phyloP scores from a whole-genome alignment of 1,140 invertebrate species.

The Apis laboriosa region DNA sequence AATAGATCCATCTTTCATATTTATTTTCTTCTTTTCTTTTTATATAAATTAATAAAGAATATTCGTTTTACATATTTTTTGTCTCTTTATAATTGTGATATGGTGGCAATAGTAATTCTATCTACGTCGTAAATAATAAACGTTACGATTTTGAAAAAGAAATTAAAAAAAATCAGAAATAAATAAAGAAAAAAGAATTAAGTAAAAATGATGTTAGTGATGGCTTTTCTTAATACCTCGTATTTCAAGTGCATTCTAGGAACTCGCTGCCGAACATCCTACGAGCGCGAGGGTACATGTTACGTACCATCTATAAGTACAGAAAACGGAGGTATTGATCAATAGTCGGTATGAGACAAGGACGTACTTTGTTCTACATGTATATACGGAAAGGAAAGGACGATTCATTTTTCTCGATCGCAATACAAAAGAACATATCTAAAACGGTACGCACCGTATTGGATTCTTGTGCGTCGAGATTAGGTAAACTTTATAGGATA shows the following conservation, averaged over 20 bases:
- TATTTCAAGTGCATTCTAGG: conserved; percentile 80
- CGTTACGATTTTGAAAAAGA: conserved; percentile 45
- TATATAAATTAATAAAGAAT: conserved; percentile 1
- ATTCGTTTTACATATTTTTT: background rate
- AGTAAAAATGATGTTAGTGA: conserved; percentile 77
- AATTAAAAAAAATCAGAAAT: conserved; percentile 41
- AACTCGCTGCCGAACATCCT: conserved; percentile 80
- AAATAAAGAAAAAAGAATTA: conserved; percentile 60
- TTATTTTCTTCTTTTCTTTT: background rate
- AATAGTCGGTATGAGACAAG: conserved; percentile 73
- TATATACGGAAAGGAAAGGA: conserved; percentile 51
- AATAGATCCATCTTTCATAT: conserved; percentile 18
- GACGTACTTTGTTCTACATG: conserved; percentile 69
- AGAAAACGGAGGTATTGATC: conserved; percentile 80
- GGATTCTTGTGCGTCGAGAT: conserved; percentile 38
- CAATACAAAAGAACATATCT: conserved; percentile 30
- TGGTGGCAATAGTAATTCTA: conserved; percentile 43
- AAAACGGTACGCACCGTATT: conserved; percentile 43
- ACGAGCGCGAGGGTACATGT: conserved; percentile 79
- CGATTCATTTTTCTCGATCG: conserved; percentile 52
- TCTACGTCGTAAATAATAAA: conserved; percentile 51
- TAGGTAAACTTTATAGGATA: conserved; percentile 24
- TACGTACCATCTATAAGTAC: conserved; percentile 81
- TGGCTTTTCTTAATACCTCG: conserved; percentile 79
- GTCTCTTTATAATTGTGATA: conserved; percentile 20